Evolutionary conservation across 53 echinoderm and acorn worm species (phyloP).

Genomic region (Paracentrotus lividus): DNA sequence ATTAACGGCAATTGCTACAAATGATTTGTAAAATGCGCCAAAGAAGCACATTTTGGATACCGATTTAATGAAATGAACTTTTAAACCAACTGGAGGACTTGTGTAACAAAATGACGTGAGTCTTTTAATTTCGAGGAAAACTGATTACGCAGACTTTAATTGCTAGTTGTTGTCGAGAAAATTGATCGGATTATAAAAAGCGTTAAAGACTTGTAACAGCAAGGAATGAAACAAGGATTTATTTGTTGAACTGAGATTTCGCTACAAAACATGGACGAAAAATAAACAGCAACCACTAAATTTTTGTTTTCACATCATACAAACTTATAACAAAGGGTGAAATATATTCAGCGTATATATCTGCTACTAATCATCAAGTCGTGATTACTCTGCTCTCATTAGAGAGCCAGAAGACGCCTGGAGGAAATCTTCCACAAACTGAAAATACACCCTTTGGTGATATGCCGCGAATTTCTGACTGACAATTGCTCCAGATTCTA

Average conservation of each 20-base stretch:
- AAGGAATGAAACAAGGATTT: not conserved
- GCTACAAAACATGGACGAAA: not conserved
- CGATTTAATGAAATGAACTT: not conserved
- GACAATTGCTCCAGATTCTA: slow-evolving; percentile 25
- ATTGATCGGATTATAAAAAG: not conserved
- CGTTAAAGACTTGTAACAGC: not conserved
- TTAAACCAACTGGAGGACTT: not conserved
- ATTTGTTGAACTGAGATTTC: not conserved
- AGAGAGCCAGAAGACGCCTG: not conserved
- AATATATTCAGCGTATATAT: not conserved
- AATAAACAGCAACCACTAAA: not conserved
- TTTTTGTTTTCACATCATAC: not conserved
- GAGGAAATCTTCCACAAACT: not conserved
- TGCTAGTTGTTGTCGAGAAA: not conserved
- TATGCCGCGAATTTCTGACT: not conserved
- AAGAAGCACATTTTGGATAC: not conserved
- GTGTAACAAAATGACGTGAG: not conserved
- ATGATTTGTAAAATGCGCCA: not conserved
- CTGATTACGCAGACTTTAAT: no score
- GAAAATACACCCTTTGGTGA: not conserved
- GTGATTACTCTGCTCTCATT: not conserved
- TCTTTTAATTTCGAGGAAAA: not conserved
- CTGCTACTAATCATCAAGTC: slow-evolving; percentile 14
- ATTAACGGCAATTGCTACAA: not conserved
- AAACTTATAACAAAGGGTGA: not conserved